phyloP scores from a whole-genome alignment of 2,113 vertebrate species.

The Microtus oregoni region DNA sequence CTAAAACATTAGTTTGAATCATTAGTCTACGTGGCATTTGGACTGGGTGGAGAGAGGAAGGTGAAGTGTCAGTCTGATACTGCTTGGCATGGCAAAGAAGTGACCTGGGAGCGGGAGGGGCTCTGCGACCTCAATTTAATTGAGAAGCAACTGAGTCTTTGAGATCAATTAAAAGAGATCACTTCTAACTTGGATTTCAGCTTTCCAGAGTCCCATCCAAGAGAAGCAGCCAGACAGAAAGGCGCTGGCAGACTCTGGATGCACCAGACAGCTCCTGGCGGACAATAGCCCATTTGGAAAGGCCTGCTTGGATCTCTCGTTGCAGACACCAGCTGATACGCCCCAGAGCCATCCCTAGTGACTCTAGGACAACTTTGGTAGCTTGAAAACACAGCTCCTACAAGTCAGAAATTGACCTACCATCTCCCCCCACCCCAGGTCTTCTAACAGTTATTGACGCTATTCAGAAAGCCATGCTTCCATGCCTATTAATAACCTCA shows the following conservation, averaged over 20 bases:
- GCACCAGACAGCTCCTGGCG: constrained; percentile 65
- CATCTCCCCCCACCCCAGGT: constrained; percentile 17
- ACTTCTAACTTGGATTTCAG: constrained; percentile 71
- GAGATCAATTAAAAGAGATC: constrained; percentile 76
- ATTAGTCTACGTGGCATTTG: neutral
- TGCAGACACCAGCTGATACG: constrained; percentile 77
- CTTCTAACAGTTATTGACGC: constrained; percentile 74
- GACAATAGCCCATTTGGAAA: constrained; percentile 79
- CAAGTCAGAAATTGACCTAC: constrained; percentile 74
- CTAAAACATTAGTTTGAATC: constrained; percentile 1
- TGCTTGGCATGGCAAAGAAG: constrained; percentile 8
- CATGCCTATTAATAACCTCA: constrained; percentile 77
- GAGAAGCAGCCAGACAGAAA: constrained; percentile 73
- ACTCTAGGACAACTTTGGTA: constrained; percentile 66
- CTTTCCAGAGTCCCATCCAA: constrained; percentile 72
- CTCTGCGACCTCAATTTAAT: constrained; percentile 23
- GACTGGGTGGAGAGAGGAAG: neutral
- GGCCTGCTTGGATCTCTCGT: constrained; percentile 44
- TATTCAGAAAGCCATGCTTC: constrained; percentile 70
- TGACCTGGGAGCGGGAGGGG: neutral
- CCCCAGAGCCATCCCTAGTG: constrained; percentile 68
- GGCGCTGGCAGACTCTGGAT: constrained; percentile 52
- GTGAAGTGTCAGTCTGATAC: neutral
- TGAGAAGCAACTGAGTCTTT: constrained; percentile 43
- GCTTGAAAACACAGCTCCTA: constrained; percentile 69